phyloP scores from a whole-genome alignment of 2,797 vertebrate genomes.

The Pseudochirops cupreus region DNA sequence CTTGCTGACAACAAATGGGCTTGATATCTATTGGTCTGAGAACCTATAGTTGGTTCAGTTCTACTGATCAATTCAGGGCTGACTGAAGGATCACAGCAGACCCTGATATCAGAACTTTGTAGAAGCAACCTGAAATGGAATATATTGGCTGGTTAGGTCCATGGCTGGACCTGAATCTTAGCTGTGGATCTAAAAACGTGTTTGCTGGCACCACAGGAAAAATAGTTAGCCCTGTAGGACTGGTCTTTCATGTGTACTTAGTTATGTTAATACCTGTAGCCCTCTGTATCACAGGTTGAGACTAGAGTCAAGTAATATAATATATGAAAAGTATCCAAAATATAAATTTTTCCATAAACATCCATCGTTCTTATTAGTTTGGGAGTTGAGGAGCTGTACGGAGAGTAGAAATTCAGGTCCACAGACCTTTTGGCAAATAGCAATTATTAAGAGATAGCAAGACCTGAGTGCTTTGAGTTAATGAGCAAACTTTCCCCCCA shows the following conservation, averaged over 20 bases:
- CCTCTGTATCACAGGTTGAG: background rate
- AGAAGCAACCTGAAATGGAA: background rate
- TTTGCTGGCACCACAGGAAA: background rate
- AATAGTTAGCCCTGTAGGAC: background rate
- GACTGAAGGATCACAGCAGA: background rate
- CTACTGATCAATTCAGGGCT: background rate
- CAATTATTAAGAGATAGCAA: background rate
- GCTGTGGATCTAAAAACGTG: background rate
- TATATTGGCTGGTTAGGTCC: background rate
- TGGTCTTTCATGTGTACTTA: background rate
- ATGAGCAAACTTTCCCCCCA: background rate
- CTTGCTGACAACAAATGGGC: background rate
- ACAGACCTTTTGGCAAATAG: background rate
- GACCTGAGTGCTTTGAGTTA: background rate
- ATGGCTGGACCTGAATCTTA: background rate
- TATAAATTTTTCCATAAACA: background rate
- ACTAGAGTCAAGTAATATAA: background rate
- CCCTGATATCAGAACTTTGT: background rate
- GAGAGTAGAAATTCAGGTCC: background rate
- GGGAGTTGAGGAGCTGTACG: background rate
- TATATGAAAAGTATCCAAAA: background rate
- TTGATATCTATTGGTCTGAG: background rate
- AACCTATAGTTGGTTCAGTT: background rate
- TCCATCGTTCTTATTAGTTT: background rate
- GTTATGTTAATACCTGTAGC: background rate